Evolutionary conservation across 2,113 vertebrate species (phyloP).

Genomic region (Brienomyrus longianalis): DNA sequence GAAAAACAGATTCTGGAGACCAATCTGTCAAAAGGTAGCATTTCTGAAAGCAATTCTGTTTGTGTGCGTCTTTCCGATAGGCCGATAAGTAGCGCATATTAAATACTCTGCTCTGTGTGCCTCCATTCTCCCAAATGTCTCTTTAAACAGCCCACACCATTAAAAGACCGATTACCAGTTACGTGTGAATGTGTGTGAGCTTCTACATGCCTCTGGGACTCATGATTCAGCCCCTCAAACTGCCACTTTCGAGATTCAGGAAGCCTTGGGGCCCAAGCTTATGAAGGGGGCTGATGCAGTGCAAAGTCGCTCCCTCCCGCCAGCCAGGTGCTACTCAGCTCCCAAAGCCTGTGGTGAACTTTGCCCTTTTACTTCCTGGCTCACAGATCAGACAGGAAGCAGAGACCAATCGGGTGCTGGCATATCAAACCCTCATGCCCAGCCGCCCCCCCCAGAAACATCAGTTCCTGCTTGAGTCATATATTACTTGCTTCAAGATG

Average conservation of each 20-base stretch:
- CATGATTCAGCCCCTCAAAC: background rate
- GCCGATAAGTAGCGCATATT: background rate
- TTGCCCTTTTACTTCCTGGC: background rate
- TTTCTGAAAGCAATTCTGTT: background rate
- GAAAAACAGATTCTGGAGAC: background rate
- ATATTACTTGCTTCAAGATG: background rate
- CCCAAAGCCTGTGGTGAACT: background rate
- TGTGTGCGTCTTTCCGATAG: background rate
- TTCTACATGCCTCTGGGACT: background rate
- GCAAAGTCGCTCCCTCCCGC: background rate
- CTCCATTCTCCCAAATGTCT: background rate
- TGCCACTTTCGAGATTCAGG: background rate
- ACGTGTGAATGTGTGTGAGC: background rate
- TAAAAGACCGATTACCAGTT: background rate
- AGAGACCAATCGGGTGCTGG: background rate
- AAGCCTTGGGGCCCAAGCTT: background rate
- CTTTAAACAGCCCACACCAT: background rate
- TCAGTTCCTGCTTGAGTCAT: background rate
- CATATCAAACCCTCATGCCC: background rate
- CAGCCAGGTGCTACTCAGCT: background rate
- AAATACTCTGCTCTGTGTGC: background rate
- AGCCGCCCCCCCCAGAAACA: background rate
- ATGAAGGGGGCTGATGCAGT: background rate
- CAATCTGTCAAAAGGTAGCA: background rate
- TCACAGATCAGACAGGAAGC: background rate